Conservation (phyloP, 1,140 invertebrate genomes). For the Brachionus asplanchnoidis region DNA sequence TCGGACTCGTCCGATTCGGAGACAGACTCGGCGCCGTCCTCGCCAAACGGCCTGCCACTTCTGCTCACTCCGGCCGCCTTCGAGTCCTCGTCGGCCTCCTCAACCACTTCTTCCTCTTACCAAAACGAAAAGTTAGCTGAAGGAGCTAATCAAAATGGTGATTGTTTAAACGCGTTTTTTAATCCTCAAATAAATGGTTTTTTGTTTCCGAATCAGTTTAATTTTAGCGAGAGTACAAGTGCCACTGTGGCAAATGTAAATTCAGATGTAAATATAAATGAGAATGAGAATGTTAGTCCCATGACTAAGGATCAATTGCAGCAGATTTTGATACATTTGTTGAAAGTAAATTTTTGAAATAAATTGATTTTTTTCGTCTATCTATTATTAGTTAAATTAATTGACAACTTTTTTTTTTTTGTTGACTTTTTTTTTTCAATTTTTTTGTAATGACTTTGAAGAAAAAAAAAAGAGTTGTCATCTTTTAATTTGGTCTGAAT, state of each 20-base stretch:
- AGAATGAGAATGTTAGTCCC: constrained; percentile 3
- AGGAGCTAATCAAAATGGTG: not conserved
- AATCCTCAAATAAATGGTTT: constrained; percentile 21
- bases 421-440: too few relatives aligned
- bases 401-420: too few relatives aligned
- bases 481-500: too few relatives aligned
- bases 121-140: not conserved
- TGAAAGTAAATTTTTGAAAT: constrained; percentile 11
- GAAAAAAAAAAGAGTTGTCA: too few relatives aligned
- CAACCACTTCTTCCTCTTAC: constrained; percentile 27
- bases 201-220: constrained; percentile 36
- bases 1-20: constrained; percentile 20
- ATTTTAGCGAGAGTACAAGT: not conserved
- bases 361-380: not conserved
- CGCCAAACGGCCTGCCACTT: constrained; percentile 11
- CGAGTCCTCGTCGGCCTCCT: constrained; percentile 27
- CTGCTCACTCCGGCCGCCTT: constrained; percentile 28
- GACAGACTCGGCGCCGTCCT: constrained; percentile 19
- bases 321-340: constrained; percentile 11
- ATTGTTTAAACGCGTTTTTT: constrained; percentile 21
- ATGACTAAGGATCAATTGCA: constrained; percentile 19
- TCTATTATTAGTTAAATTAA: not conserved
- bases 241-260: not conserved
- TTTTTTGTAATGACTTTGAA: too few relatives aligned
- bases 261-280: constrained; percentile 23